These are phyloP conservation scores for Smutsia gigantea DNA, from an alignment of 2,797 vertebrate genomes.

Conservation along the genomic window DNA sequence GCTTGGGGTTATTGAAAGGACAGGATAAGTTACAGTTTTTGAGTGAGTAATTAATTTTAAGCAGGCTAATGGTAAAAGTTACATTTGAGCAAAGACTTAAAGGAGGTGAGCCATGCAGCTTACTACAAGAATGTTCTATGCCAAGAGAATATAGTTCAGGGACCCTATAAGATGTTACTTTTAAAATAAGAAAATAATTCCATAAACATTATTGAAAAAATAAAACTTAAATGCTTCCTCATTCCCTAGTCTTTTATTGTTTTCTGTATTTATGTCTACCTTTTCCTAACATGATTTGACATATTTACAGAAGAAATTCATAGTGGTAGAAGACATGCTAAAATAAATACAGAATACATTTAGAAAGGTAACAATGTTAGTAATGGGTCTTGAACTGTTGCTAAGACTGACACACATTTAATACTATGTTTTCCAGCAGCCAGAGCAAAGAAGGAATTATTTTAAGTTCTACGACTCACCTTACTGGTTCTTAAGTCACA, in stretches of 20 bases:
- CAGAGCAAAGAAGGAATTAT: neutral
- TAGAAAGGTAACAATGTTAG: neutral
- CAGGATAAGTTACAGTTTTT: neutral
- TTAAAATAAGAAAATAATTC: neutral
- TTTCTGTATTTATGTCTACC: neutral
- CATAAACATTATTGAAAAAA: constrained; percentile 15
- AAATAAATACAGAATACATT: neutral
- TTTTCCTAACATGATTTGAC: constrained; percentile 13
- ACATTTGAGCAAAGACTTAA: neutral
- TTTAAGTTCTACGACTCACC: neutral
- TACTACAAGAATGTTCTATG: neutral
- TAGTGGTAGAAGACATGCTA: neutral
- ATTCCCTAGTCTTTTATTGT: neutral
- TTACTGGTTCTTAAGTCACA: neutral
- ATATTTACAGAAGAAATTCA: neutral
- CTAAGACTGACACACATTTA: neutral
- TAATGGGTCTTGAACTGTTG: neutral
- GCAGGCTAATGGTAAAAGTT: neutral
- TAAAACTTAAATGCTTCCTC: neutral
- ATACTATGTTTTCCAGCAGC: neutral
- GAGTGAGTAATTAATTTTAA: neutral
- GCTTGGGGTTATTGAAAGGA: neutral
- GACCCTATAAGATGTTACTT: neutral
- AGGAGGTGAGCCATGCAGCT: neutral
- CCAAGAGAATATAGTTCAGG: too few species aligned